These are phyloP conservation scores for Cardiocondyla obscurior DNA, from an alignment of 1,140 invertebrate species.

Conservation along the genomic window DNA sequence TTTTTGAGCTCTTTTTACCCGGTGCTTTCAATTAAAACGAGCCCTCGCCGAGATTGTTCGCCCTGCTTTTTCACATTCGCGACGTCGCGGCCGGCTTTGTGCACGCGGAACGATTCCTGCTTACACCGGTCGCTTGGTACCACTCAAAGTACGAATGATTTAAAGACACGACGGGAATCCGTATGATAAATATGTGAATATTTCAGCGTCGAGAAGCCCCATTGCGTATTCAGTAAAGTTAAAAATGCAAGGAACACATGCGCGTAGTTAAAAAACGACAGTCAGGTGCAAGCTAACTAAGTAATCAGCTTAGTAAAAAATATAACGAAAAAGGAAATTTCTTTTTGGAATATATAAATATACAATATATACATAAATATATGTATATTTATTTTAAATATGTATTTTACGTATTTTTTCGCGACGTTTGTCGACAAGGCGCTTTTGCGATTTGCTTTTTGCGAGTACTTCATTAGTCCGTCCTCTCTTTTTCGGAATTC, in stretches of 20 bases:
- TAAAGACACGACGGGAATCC: not conserved
- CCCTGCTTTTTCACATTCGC: slow-evolving; percentile 14
- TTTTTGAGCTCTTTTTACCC: not conserved
- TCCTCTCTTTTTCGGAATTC: not conserved
- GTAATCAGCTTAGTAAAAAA: not conserved
- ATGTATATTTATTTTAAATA: too few relatives aligned
- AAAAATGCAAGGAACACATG: not conserved
- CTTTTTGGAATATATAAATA: too few relatives aligned
- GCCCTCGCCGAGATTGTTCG: not conserved
- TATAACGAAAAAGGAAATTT: not conserved
- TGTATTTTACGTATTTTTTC: not conserved
- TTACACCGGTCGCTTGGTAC: not conserved
- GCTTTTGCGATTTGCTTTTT: not conserved
- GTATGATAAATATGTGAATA: not conserved
- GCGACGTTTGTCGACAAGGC: not conserved
- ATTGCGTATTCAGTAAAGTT: not conserved
- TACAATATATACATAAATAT: too few relatives aligned
- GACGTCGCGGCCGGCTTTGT: not conserved
- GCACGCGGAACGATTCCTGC: not conserved
- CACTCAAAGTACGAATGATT: not conserved
- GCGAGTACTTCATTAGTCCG: not conserved
- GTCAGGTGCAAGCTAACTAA: too few relatives aligned
- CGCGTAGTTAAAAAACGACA: not conserved
- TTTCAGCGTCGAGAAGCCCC: not conserved
- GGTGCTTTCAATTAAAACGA: slow-evolving; percentile 30